Evolutionary conservation across 2,888 invertebrate genomes (phyloP).

Genomic region (Drosophila longiperda): DNA sequence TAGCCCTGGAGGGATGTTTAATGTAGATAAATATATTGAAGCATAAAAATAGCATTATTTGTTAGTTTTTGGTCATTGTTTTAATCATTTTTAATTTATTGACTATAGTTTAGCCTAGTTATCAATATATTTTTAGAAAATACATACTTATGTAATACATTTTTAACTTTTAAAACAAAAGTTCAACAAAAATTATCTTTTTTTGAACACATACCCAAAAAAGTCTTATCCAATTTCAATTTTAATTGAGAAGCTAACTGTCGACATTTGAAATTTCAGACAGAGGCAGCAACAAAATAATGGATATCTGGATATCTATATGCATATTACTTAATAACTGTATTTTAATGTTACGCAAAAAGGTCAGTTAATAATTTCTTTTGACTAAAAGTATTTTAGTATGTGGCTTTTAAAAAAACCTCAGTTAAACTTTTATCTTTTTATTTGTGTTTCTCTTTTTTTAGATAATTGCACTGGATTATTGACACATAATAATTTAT

Average conservation of each 20-base stretch:
- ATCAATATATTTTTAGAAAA: constrained; percentile 48
- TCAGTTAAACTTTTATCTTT: constrained; percentile 32
- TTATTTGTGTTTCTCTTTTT: background rate
- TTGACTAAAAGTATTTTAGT: constrained; percentile 31
- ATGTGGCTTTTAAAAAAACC: constrained; percentile 41
- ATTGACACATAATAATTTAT: constrained; percentile 27
- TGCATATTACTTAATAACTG: constrained; percentile 4
- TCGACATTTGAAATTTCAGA: background rate
- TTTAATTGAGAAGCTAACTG: constrained; percentile 8
- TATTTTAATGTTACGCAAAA: constrained; percentile 17
- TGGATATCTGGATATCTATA: background rate
- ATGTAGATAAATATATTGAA: background rate
- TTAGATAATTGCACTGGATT: constrained; percentile 53
- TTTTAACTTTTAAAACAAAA: constrained; percentile 13
- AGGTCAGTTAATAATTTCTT: constrained; percentile 11
- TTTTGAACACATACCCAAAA: constrained; percentile 46
- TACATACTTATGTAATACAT: constrained; percentile 41
- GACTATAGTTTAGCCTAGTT: constrained; percentile 42
- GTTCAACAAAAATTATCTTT: constrained; percentile 11
- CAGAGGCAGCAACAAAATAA: constrained; percentile 13
- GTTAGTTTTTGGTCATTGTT: constrained; percentile 46
- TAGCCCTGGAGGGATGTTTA: background rate
- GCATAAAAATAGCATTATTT: background rate
- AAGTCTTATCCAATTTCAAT: constrained; percentile 7
- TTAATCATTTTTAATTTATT: constrained; percentile 40